These are phyloP conservation scores for Heliornis fulica DNA, from an alignment of 2,113 vertebrate species.

Conservation along the genomic window DNA sequence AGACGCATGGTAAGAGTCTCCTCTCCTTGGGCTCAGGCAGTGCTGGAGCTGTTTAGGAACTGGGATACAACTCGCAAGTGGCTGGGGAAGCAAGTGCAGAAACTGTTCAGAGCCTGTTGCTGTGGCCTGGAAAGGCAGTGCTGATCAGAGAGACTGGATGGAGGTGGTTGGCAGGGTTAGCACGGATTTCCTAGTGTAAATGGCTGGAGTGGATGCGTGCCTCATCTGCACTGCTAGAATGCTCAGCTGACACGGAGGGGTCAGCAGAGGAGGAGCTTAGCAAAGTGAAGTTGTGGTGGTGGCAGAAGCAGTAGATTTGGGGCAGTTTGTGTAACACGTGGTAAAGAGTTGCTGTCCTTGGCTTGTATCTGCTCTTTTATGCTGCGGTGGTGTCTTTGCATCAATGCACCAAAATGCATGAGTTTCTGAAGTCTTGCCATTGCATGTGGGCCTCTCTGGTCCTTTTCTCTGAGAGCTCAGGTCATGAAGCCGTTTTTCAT, in stretches of 20 bases:
- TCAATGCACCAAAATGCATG: not conserved
- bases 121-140: not conserved
- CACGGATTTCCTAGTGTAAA: not conserved
- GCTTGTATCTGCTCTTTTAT: rapidly evolving
- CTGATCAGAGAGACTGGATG: not conserved
- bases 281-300: not conserved
- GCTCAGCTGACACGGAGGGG: not conserved
- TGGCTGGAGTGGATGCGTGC: not conserved
- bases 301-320: not conserved
- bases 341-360: not conserved
- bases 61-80: not conserved
- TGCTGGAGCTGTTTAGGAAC: not conserved
- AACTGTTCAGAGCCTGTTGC: not conserved
- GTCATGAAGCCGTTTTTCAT: not conserved
- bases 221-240: not conserved
- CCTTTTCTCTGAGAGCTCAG: not conserved
- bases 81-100: not conserved
- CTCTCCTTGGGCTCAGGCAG: not conserved
- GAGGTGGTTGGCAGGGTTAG: not conserved
- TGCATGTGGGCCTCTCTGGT: not conserved
- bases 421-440: not conserved
- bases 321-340: not conserved
- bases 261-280: not conserved
- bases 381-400: not conserved
- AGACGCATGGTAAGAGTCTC: slow-evolving; percentile 73